Evolutionary conservation across 2,888 invertebrate species (phyloP), one percentile per base, ranked within the genome.

Genomic region (Bembecia ichneumoniformis): DNA sequence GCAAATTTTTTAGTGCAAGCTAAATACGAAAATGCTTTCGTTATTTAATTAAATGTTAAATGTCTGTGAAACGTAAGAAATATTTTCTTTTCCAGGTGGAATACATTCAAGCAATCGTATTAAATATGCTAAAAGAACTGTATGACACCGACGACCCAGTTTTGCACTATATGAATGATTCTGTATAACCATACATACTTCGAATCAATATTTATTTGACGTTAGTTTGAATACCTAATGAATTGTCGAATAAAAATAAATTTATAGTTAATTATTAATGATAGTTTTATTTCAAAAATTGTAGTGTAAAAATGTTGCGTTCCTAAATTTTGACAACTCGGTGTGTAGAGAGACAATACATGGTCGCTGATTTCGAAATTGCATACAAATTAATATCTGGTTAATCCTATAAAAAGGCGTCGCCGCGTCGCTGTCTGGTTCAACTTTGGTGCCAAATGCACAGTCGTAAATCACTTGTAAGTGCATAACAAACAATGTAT

Each of bases 31-130:
- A 20, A 20, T 20, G 5, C 20, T 20, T 7, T 20, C 20, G 20
- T 20, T 20, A 28, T 28, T 28, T 28, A 28, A 28, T 28, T 28
- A 28, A 28, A 28, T 28, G 28, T 28, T 28, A 28, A 28, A 28
- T 28, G 28, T 28, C 28, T 28, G 28, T 28, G 28, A 28, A 28
- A 28, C 28, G 28, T 28, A 28, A 28, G 28, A 28, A 28, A 28
- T 3, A 9, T 1, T 28, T 28, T 28, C 28, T 7, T 51, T 77
- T 80, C 44, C 71, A 95, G 81, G 96, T 97, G 35, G 93, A 95
- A 51, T 78, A 83, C 46, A 96, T 97, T 55, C 94, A 96, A 72
- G 82, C 89, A 9, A 81, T 88, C 40, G 93, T 94, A 4, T 61
- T 94, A 47, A 74, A 89, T 49, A 81, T 89, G 51, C 74, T 94